Conservation (phyloP, 2,888 invertebrate species). For the Leucoptera coffeella region DNA sequence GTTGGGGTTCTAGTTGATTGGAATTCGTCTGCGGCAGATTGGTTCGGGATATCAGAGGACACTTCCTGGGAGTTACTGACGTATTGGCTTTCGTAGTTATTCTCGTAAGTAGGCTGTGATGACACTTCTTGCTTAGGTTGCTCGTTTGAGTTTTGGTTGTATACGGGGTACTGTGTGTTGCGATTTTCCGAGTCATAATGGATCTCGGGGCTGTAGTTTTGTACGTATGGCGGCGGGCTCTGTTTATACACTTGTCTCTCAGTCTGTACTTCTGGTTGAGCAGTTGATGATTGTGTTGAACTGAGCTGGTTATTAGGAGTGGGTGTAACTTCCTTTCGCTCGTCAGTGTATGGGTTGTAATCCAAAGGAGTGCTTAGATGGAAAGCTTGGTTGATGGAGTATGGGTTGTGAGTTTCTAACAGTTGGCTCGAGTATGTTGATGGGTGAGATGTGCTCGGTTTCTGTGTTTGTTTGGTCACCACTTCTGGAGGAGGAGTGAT, state of each 20-base stretch:
- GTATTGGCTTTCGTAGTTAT: conserved; percentile 13
- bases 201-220: conserved; percentile 34
- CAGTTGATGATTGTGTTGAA: conserved; percentile 8
- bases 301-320: conserved; percentile 13
- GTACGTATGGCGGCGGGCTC: conserved; percentile 22
- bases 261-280: conserved; percentile 9
- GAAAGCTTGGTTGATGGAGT: conserved; percentile 44
- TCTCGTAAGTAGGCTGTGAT: conserved; percentile 11
- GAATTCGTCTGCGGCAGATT: neutral
- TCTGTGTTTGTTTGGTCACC: conserved; percentile 14
- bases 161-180: conserved; percentile 20
- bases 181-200: conserved; percentile 28
- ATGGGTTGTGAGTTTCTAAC: conserved; percentile 42
- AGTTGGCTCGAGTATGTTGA: conserved; percentile 32
- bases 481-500: conserved; percentile 17
- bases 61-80: conserved; percentile 10
- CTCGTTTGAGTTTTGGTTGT: conserved; percentile 9
- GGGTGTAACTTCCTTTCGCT: conserved; percentile 22
- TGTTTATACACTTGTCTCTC: conserved; percentile 19
- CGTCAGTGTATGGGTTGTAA: conserved; percentile 33
- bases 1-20: conserved; percentile 15
- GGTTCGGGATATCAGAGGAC: neutral
- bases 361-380: conserved; percentile 42
- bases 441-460: conserved; percentile 10
- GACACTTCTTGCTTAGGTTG: conserved; percentile 15